Evolutionary conservation across 2,888 invertebrate genomes (phyloP), one percentile per base, ranked within the genome.

Genomic region (Apotomis turbidana): DNA sequence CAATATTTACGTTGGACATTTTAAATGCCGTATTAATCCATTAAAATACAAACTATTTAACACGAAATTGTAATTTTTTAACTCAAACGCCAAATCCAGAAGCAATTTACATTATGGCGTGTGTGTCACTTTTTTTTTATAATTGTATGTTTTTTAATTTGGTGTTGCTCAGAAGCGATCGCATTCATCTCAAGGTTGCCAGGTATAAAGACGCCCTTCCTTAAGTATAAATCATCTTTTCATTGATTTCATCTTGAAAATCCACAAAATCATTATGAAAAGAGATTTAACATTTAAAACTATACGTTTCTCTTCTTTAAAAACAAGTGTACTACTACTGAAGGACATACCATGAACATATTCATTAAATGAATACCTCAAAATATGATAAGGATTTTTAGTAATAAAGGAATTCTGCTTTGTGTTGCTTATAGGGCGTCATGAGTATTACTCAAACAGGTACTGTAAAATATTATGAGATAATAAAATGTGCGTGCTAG

Each of bases 91-190:
- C 93, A 93, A 93, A 91, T 88, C 85, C 85, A 90, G 87, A 90
- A 88, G 88, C 89, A 90, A 93, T 93, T 93, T 93, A 93, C 93
- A 93, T 92, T 93, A 93, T 93, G 93, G 93, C 93, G 93, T 93
- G 93, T 93, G 93, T 93, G 93, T 93, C 93, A 93, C 89, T 93
- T 92, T 90, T 89, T 88, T 86, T 81, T 79, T 79, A 80, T 82
- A 82, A 83, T 81, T 82, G 81, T 86, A 61, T 87, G 87, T 90
- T 89, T 89, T 87, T 78, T 77, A 74, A 70, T 70, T 64, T 74
- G 69, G 78, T 85, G 87, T 88, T 88, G 83, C 87, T 77, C 78
- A 60, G 68, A 58, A 58, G 44, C 73, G 73, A 66, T 70, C 36
- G 67, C 67, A 49, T 66, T 68, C 36, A 36, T 38, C n/a, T 2